These are phyloP conservation scores for Heliconius sara DNA, from an alignment of 2,888 invertebrate species.

Conservation along the genomic window DNA sequence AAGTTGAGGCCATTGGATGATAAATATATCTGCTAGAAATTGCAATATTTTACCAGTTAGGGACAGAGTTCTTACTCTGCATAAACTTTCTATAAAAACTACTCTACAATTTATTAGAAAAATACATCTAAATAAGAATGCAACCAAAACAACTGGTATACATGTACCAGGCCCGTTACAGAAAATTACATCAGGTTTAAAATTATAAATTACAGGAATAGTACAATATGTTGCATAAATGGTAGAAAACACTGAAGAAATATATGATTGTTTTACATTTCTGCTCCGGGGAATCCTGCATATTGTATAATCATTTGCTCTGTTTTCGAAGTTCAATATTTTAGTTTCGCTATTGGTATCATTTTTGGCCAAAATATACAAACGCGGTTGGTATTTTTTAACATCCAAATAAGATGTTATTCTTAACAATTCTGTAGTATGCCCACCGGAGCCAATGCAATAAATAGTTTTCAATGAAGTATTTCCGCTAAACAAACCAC, in stretches of 20 bases:
- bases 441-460: constrained; percentile 93
- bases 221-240: constrained; percentile 87
- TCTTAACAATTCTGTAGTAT: constrained; percentile 96
- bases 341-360: constrained; percentile 90
- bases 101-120: constrained; percentile 89
- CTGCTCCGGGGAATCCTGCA: constrained; percentile 91
- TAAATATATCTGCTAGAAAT: constrained; percentile 91
- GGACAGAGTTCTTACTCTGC: constrained; percentile 94
- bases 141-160: constrained; percentile 93
- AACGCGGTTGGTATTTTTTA: constrained; percentile 87
- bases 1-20: constrained; percentile 97
- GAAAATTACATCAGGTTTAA: constrained; percentile 91
- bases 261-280: constrained; percentile 93
- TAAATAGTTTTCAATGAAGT: constrained; percentile 79
- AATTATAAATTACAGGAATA: constrained; percentile 86
- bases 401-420: constrained; percentile 86
- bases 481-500: constrained; percentile 47
- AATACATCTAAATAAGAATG: constrained; percentile 88
- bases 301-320: constrained; percentile 73
- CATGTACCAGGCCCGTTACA: constrained; percentile 99
- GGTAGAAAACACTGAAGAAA: constrained; percentile 91
- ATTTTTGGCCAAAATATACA: constrained; percentile 90
- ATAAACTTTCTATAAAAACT: constrained; percentile 97
- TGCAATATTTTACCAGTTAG: constrained; percentile 94
- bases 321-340: constrained; percentile 82